These are phyloP conservation scores for Nipponia nippon DNA, from an alignment of 2,113 vertebrate species.

Conservation along the genomic window DNA sequence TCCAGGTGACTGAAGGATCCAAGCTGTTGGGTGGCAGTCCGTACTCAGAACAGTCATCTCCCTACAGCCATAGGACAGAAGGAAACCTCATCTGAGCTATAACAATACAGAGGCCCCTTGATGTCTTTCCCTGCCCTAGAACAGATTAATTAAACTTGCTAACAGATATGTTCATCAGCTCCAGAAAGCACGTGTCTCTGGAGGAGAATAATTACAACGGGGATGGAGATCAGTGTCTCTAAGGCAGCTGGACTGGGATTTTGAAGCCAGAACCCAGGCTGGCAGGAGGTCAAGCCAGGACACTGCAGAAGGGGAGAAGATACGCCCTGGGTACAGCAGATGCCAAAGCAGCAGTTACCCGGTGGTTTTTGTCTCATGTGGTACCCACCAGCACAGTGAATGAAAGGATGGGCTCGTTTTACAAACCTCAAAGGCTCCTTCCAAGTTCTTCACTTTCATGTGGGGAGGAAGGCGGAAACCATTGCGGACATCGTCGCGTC, in stretches of 20 bases:
- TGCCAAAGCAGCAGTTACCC: neutral
- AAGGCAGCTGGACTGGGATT: neutral
- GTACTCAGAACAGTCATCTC: constrained; percentile 53
- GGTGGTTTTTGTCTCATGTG: neutral
- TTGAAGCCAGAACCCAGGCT: neutral
- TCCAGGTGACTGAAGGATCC: constrained; percentile 88
- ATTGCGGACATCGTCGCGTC: constrained; percentile 84
- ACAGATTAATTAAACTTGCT: neutral
- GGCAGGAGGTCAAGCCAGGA: neutral
- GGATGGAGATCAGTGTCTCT: neutral
- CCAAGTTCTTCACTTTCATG: constrained; percentile 85
- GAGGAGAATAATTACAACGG: neutral
- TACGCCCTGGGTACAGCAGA: neutral
- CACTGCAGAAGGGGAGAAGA: neutral
- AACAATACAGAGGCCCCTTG: neutral
- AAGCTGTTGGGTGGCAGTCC: constrained; percentile 77
- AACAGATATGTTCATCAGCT: neutral
- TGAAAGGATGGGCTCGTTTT: neutral
- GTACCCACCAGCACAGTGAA: accelerated
- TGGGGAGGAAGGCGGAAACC: constrained; percentile 81
- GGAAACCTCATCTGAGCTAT: neutral
- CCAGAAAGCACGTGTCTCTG: neutral
- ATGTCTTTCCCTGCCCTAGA: neutral
- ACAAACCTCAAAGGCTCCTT: constrained; percentile 81
- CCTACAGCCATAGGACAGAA: constrained; percentile 59